phyloP scores from a whole-genome alignment of 1,140 invertebrate species.

The Solen grandis region DNA sequence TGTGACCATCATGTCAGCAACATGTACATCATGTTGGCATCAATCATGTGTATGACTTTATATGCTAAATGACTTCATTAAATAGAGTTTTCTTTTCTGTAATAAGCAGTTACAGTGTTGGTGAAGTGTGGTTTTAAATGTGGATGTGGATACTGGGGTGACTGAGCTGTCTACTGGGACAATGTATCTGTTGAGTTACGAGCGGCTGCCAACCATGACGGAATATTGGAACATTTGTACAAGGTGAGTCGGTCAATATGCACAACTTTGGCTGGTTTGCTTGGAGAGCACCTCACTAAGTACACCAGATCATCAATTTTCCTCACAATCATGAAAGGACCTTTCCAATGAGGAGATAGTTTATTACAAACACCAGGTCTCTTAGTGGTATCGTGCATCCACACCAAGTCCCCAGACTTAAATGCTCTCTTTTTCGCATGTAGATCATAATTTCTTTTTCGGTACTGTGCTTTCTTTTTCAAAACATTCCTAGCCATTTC shows the following conservation, averaged over 20 bases:
- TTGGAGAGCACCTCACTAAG: background rate
- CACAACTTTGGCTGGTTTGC: background rate
- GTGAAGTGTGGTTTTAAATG: too few species aligned
- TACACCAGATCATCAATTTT: background rate
- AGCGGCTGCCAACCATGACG: background rate
- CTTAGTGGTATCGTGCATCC: background rate
- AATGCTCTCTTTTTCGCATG: background rate
- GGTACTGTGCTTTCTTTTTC: conserved; percentile 45
- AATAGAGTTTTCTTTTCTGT: too few species aligned
- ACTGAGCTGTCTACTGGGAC: too few species aligned
- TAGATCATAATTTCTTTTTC: conserved; percentile 44
- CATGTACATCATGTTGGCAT: too few species aligned
- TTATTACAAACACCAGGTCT: background rate
- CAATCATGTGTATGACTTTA: too few species aligned
- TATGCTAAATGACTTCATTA: too few species aligned
- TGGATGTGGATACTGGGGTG: too few species aligned
- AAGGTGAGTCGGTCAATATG: background rate
- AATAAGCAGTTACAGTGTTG: too few species aligned
- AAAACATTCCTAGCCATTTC: conserved; percentile 36
- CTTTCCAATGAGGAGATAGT: background rate
- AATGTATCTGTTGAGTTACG: background rate
- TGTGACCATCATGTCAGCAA: too few species aligned
- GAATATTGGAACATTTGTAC: background rate
- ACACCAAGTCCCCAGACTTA: background rate
- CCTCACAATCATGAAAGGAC: background rate